Conservation (phyloP, 2,797 vertebrate genomes). For the Pelodytes ibericus region DNA sequence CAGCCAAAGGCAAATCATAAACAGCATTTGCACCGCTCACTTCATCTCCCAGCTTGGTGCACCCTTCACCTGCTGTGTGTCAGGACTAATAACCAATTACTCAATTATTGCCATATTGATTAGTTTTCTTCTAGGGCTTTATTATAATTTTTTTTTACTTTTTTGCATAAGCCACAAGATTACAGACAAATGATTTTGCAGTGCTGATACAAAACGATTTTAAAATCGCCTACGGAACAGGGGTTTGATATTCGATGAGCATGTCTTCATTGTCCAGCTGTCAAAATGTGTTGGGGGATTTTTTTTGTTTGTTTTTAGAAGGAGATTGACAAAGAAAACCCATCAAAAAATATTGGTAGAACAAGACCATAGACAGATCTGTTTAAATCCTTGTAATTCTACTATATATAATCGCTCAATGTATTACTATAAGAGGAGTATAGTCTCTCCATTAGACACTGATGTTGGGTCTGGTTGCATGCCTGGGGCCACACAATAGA, state of each 20-base stretch:
- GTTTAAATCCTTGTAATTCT: no score
- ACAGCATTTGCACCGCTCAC: not conserved
- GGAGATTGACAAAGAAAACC: not conserved
- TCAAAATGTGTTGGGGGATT: not conserved
- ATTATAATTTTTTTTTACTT: conserved; percentile 13
- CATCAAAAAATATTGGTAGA: conserved; percentile 1
- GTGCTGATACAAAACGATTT: no score
- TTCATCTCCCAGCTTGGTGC: conserved; percentile 6
- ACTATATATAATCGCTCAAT: no score
- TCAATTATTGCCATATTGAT: conserved; percentile 31
- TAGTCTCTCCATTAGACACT: no score
- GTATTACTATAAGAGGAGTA: no score
- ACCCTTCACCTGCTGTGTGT: conserved; percentile 21
- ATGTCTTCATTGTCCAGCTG: conserved; percentile 1
- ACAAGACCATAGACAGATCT: no score
- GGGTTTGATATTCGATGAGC: not conserved
- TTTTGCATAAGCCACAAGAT: not conserved
- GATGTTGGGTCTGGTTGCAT: no score
- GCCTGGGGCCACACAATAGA: no score
- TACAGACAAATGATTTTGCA: not conserved
- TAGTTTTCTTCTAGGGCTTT: conserved; percentile 19
- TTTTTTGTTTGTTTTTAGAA: no score
- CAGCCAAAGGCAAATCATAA: conserved; percentile 13
- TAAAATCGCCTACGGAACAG: not conserved
- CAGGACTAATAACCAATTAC: conserved; percentile 45